Evolutionary conservation across 2,113 vertebrate genomes (phyloP).

Genomic region (Coracopsis vasa): DNA sequence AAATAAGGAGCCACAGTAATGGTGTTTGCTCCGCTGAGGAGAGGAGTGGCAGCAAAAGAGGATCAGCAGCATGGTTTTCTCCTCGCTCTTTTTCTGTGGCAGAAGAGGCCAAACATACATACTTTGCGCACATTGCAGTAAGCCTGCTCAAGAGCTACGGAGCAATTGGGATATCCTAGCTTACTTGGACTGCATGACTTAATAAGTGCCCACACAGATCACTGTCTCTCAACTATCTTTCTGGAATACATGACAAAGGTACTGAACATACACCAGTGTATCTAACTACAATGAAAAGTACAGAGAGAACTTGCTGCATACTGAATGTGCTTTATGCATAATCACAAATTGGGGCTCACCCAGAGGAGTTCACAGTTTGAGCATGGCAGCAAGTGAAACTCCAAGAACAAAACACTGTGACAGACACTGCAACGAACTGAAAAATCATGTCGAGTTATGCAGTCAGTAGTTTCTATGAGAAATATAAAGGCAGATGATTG

Average conservation of each 20-base stretch:
- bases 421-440: background rate
- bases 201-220: background rate
- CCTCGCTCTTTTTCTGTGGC: no score
- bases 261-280: accelerated
- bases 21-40: no score
- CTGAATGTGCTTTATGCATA: background rate
- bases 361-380: background rate
- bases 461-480: background rate
- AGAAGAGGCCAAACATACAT: no score
- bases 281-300: background rate
- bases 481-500: background rate
- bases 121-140: no score
- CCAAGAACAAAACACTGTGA: background rate
- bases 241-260: background rate
- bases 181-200: background rate
- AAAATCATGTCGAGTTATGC: background rate
- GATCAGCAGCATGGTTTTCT: no score
- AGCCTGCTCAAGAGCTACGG: background rate
- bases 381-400: background rate
- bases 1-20: no score
- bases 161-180: background rate
- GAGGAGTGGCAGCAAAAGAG: no score
- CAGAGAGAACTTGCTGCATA: background rate
- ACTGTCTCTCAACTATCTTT: background rate
- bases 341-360: background rate